A percentile compares a stretch with the other conserved stretches of the same genome.
These are phyloP conservation scores for Microcebus griseorufus DNA, from an alignment of 2,113 vertebrate species.

Conservation along the genomic window DNA sequence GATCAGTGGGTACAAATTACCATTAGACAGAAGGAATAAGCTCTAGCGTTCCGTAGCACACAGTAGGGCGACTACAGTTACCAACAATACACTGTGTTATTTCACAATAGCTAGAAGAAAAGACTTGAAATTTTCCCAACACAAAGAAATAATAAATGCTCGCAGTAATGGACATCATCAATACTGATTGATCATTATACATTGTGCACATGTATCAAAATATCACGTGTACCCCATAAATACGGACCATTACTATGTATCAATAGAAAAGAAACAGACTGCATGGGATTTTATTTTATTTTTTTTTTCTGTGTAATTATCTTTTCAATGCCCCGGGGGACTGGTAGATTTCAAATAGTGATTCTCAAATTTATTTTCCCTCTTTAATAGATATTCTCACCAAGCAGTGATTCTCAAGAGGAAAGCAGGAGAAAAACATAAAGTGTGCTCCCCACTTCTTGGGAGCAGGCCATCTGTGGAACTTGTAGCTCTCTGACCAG, in stretches of 20 bases:
- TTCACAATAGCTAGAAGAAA: background rate
- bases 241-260: background rate
- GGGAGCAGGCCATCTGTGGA: background rate
- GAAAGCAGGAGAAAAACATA: background rate
- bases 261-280: background rate
- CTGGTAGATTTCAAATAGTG: background rate
- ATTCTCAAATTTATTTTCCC: background rate
- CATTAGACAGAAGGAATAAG: background rate
- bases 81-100: background rate
- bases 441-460: rapidly evolving
- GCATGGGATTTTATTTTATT: background rate
- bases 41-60: background rate
- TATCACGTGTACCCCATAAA: background rate
- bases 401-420: background rate
- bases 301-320: background rate
- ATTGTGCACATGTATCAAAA: background rate
- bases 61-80: background rate
- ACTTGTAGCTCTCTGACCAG: background rate
- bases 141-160: background rate
- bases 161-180: background rate
- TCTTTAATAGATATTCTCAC: background rate
- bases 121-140: background rate
- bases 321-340: background rate
- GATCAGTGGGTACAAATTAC: background rate
- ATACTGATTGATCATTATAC: background rate